Evolutionary conservation across 2,888 invertebrate genomes (phyloP).

Genomic region (Gandaritis pyraliata): DNA sequence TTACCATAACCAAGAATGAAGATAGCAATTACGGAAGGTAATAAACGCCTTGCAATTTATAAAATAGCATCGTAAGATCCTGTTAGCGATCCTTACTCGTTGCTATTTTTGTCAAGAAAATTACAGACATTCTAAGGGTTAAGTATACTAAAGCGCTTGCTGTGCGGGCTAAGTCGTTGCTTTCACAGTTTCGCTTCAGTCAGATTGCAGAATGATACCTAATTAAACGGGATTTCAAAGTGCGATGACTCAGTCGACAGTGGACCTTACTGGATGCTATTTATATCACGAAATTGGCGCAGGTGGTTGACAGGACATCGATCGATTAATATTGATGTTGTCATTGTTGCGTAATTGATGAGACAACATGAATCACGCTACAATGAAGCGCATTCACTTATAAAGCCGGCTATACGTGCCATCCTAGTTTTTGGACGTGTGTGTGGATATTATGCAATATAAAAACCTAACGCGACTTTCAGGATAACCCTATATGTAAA

Average conservation of each 20-base stretch:
- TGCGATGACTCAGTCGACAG: slow-evolving; percentile 7
- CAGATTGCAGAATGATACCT: no score
- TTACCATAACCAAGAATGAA: slow-evolving; percentile 7
- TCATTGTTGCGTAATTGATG: slow-evolving; percentile 33
- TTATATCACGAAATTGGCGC: slow-evolving; percentile 25
- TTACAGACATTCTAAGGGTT: not conserved
- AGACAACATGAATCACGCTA: slow-evolving; percentile 32
- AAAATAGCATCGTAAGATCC: slow-evolving; percentile 8
- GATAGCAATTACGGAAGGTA: slow-evolving; percentile 1
- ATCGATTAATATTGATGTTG: slow-evolving; percentile 39
- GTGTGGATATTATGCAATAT: no score
- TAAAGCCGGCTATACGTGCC: not conserved
- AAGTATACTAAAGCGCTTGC: slow-evolving; percentile 3
- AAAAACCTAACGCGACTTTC: no score
- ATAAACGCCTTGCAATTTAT: slow-evolving; percentile 9
- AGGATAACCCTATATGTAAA: no score
- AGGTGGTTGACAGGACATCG: slow-evolving; percentile 28
- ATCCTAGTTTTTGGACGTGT: no score
- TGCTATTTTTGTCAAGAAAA: slow-evolving; percentile 17
- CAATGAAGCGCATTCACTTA: slow-evolving; percentile 12
- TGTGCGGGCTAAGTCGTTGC: not conserved
- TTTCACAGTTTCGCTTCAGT: not conserved
- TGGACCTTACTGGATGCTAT: slow-evolving; percentile 15
- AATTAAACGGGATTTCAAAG: not conserved
- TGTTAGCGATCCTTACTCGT: slow-evolving; percentile 16